A percentile compares a stretch with the other conserved stretches of the same genome.
phyloP scores from a whole-genome alignment of 2,888 invertebrate species.

The Phymatocera aterrima region DNA sequence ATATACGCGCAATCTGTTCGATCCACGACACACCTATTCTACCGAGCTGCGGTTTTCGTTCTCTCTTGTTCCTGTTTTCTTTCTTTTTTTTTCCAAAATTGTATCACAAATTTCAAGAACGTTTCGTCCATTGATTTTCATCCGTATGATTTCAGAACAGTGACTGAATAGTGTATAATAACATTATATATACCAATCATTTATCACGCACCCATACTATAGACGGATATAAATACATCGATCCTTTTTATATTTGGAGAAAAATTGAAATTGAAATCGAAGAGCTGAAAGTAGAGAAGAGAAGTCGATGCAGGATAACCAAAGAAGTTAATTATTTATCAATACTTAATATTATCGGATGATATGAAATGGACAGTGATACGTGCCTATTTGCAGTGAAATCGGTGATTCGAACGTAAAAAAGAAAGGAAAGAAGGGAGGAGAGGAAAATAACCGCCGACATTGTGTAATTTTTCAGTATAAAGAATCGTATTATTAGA shows the following conservation, averaged over 20 bases:
- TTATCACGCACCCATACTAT: background rate
- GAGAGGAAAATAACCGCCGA: background rate
- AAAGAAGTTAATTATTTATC: conserved; percentile 10
- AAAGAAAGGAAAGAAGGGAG: too few relatives aligned
- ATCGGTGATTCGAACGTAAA: background rate
- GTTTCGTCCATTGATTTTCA: background rate
- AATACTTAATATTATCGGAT: background rate
- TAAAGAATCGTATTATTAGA: background rate
- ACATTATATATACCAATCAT: background rate
- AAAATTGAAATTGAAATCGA: background rate
- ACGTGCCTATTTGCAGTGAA: background rate
- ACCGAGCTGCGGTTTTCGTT: too few relatives aligned
- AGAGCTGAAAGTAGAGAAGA: too few relatives aligned
- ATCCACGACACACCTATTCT: too few relatives aligned
- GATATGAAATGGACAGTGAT: background rate
- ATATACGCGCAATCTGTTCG: too few relatives aligned
- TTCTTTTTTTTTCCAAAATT: too few relatives aligned
- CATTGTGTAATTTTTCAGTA: background rate
- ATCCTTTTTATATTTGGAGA: background rate
- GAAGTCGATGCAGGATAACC: too few relatives aligned
- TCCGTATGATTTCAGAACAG: conserved; percentile 1
- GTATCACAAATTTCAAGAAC: background rate
- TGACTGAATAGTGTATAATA: background rate
- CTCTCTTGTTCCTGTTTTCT: too few relatives aligned
- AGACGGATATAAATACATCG: background rate